Base-by-base conservation (phyloP, 2,888 invertebrate genomes). In the Pyrgus malvae region DNA sequence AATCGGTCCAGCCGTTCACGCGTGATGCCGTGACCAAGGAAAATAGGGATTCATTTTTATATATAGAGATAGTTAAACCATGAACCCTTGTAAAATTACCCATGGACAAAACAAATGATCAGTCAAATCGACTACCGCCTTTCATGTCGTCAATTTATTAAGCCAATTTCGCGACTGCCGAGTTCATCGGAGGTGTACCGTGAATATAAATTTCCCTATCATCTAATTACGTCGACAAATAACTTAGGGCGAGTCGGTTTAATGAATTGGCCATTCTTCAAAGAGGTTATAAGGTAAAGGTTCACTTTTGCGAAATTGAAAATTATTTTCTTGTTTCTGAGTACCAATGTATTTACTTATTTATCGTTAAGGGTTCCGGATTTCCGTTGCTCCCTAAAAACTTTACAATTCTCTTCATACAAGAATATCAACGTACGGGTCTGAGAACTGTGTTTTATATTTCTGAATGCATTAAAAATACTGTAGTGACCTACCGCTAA, bases 171-270 rank as follows among this genome's bases (percentile, higher is more conserved):
- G 21, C 29, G 3, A n/a, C 38, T 21, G 9, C 21, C 25, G 14
- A 12, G 17, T 53, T 44, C 35, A 21, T 37, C 21, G n/a, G 35
- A 45, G 53, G 29, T 53, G n/a, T 23, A 45, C 45, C 53, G 33
- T 31, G 33, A 27, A 29, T 23, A 25, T 53, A 44, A 44, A 53
- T 53, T 45, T 53, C 45, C 45, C 31, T 45, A 29, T 53, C 53
- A 53, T 53, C 45, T 53, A 53, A 53, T 53, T 53, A 53, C 12
- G 11, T 6, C 45, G 45, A 45, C 38, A 45, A 51, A 51, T 51
- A 44, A 35, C 44, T 37, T 8, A 37, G 21, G 44, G 25, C 35
- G 27, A 27, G 11, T 44, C 27, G 27, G 27, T 37, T 14, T 44
- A 37, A 51, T 27, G 35, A 51, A 51, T 51, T 51, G 37, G 19